phyloP scores from a whole-genome alignment of 2,888 invertebrate species.

The Cataglyphis livida region DNA sequence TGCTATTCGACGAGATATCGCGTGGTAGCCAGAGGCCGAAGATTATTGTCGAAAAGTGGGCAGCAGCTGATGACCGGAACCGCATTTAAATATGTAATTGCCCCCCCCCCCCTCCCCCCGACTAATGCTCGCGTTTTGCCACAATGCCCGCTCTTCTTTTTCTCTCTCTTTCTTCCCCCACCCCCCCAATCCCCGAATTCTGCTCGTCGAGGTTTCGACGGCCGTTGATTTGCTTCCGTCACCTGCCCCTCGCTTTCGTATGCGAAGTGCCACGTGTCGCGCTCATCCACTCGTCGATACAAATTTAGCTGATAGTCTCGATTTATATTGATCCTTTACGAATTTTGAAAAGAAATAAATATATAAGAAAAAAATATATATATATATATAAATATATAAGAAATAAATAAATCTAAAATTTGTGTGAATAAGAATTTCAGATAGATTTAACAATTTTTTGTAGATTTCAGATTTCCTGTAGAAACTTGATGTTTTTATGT shows the following conservation, averaged over 20 bases:
- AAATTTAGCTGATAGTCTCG: not conserved
- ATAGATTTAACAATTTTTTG: not conserved
- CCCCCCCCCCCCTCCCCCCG: conserved; percentile 54
- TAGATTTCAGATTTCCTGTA: not conserved
- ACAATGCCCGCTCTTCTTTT: conserved; percentile 11
- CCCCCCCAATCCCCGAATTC: conserved; percentile 30
- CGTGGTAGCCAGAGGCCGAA: conserved; percentile 74
- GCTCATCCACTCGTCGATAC: not conserved
- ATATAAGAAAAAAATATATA: too few species aligned
- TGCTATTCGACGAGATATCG: conserved; percentile 56
- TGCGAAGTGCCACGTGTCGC: conserved; percentile 28
- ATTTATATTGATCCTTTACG: not conserved
- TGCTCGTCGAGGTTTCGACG: conserved; percentile 38
- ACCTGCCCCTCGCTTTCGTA: conserved; percentile 35
- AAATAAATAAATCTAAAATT: not conserved
- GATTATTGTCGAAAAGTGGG: conserved; percentile 66
- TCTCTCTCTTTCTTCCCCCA: too few species aligned
- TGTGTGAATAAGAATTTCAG: not conserved
- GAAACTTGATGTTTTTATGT: too few species aligned
- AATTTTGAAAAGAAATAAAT: not conserved
- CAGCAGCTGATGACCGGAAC: conserved; percentile 83
- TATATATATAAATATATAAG: too few species aligned
- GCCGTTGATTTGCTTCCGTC: conserved; percentile 43
- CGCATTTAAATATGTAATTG: conserved; percentile 81
- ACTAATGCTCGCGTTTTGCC: conserved; percentile 79